phyloP scores from a whole-genome alignment of 1,140 invertebrate genomes.

The Sesamia nonagrioides region DNA sequence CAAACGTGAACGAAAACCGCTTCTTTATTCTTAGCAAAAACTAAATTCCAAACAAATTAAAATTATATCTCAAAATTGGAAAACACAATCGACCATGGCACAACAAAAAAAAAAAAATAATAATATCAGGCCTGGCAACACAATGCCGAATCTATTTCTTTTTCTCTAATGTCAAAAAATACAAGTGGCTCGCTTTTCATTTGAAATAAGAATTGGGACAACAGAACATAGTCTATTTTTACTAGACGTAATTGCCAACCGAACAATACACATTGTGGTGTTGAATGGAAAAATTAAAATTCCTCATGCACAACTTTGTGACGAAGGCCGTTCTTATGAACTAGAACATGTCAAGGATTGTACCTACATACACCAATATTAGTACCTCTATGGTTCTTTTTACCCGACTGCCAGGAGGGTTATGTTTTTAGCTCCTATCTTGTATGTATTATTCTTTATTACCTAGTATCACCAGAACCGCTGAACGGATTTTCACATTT shows the following conservation, averaged over 20 bases:
- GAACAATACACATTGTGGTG: constrained; percentile 39
- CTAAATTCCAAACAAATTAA: not conserved
- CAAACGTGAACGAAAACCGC: not conserved
- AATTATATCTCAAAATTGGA: not conserved
- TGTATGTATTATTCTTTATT: too few relatives aligned
- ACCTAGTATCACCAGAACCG: too few relatives aligned
- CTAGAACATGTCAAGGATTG: constrained; percentile 36
- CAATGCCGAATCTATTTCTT: constrained; percentile 6
- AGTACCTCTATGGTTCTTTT: not conserved
- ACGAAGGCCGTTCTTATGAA: constrained; percentile 32
- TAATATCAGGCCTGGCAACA: not conserved
- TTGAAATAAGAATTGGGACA: constrained; percentile 25
- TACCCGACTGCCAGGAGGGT: too few relatives aligned
- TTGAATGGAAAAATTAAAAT: constrained; percentile 41
- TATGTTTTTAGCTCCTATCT: too few relatives aligned
- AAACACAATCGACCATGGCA: too few relatives aligned
- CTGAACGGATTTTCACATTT: too few relatives aligned
- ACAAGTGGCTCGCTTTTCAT: not conserved
- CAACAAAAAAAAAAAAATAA: not conserved
- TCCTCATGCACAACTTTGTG: constrained; percentile 31
- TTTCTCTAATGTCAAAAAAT: constrained; percentile 1
- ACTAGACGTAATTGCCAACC: not conserved
- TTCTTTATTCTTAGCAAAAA: not conserved
- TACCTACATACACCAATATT: not conserved
- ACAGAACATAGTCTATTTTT: constrained; percentile 6